Percentiles rank a stretch among this genome's conserved stretches.
These are phyloP conservation scores for Lasioglossum oenotherae DNA, from an alignment of 2,888 invertebrate genomes.

Conservation along the genomic window DNA sequence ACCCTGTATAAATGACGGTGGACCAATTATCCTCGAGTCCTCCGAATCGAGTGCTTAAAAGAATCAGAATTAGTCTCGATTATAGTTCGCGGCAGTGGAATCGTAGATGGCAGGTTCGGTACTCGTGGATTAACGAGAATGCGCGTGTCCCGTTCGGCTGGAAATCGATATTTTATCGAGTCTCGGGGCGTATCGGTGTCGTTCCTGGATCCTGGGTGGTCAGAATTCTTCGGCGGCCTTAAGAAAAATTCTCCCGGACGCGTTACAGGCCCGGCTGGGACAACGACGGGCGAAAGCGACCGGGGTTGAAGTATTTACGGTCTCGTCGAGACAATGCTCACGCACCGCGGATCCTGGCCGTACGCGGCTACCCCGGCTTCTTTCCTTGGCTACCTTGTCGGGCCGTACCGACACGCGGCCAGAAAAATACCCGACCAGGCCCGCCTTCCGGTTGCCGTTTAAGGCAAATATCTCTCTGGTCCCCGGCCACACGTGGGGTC, in stretches of 20 bases:
- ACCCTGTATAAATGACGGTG: too few species aligned
- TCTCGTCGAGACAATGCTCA: conserved; percentile 78
- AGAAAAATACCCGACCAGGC: conserved; percentile 47
- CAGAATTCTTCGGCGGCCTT: conserved; percentile 65
- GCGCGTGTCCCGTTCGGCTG: conserved; percentile 34
- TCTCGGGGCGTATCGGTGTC: conserved; percentile 42
- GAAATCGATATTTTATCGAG: conserved; percentile 61
- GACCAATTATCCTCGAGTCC: not conserved
- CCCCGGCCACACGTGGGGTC: not conserved
- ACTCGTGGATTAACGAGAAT: conserved; percentile 51
- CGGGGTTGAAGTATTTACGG: conserved; percentile 78
- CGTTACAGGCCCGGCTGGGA: conserved; percentile 59
- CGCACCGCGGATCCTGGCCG: conserved; percentile 53
- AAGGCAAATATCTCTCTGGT: conserved; percentile 52
- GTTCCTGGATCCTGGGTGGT: conserved; percentile 66
- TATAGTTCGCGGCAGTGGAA: not conserved
- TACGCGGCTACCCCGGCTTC: conserved; percentile 42
- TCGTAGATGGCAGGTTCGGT: not conserved
- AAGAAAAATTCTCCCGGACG: conserved; percentile 62
- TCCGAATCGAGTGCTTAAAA: not conserved
- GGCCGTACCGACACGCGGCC: conserved; percentile 47
- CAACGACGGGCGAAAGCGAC: conserved; percentile 67
- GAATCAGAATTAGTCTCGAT: not conserved
- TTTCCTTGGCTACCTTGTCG: conserved; percentile 52
- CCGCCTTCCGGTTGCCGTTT: conserved; percentile 59